phyloP scores from a whole-genome alignment of 1,140 invertebrate species.

The Geopemphigus sp. region DNA sequence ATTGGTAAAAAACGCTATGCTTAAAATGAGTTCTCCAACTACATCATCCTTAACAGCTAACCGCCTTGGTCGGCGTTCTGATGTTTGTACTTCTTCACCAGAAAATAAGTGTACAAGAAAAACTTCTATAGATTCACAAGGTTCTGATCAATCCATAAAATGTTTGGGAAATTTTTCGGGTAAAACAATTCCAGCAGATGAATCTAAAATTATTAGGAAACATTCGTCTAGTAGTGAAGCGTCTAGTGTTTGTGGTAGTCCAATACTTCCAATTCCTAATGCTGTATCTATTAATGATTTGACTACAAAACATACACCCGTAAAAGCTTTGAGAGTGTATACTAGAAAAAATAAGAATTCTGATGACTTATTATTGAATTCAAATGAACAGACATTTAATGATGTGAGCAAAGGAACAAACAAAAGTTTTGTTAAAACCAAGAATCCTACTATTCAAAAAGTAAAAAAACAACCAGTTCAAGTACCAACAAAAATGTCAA shows the following conservation, averaged over 20 bases:
- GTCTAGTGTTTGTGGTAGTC: slow-evolving; percentile 67
- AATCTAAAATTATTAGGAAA: slow-evolving; percentile 73
- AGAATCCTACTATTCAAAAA: slow-evolving; percentile 6
- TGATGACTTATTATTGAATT: not conserved
- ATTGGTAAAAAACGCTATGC: slow-evolving; percentile 61
- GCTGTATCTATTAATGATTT: not conserved
- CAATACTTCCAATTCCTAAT: slow-evolving; percentile 51
- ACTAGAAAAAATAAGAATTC: slow-evolving; percentile 45
- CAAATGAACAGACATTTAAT: not conserved
- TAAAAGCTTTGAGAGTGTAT: slow-evolving; percentile 35
- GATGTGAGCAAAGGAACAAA: slow-evolving; percentile 9
- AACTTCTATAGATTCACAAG: slow-evolving; percentile 52
- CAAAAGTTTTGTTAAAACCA: slow-evolving; percentile 19
- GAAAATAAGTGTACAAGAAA: slow-evolving; percentile 49
- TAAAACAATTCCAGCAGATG: slow-evolving; percentile 62
- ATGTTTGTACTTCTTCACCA: slow-evolving; percentile 35
- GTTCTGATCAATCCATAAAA: slow-evolving; percentile 41
- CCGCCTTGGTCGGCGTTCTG: slow-evolving; percentile 11
- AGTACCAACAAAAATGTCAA: slow-evolving; percentile 10
- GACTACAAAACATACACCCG: slow-evolving; percentile 12
- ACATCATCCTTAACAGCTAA: slow-evolving; percentile 1
- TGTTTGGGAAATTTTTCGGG: slow-evolving; percentile 25
- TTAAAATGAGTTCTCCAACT: slow-evolving; percentile 56
- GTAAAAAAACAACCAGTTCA: slow-evolving; percentile 25
- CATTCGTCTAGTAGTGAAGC: slow-evolving; percentile 76